Evolutionary conservation across 2,113 vertebrate genomes (phyloP), one percentile per base, ranked within the genome.

Genomic region (Ptychochromis oligacanthus): DNA sequence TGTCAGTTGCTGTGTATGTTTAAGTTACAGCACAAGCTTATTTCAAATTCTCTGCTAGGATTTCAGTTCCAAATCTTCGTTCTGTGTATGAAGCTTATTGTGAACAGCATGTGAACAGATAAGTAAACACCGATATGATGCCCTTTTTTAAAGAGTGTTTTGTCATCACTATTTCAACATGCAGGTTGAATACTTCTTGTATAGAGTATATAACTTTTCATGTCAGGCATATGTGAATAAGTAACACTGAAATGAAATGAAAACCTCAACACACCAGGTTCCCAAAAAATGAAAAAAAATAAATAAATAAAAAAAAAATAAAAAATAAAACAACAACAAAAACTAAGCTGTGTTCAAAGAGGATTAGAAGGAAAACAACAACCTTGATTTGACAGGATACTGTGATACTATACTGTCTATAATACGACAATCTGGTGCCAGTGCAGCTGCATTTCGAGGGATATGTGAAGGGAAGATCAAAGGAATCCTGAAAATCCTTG

Each of bases 401-500:
- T 13, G 43, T 34, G 38, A 62, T 26, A 17, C 46, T 18, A 1
- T 18, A 20, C 43, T 49, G 64, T 49, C 40, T 67, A 28, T 70
- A 70, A 49, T 5, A 72, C 46, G 11, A 34, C 38, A 58, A n/a
- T 72, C 34, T 61, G 18, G 62, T 1, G 10, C 58, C 62, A 55
- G 9, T 14, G 14, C 52, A 5, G 72, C 57, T 65, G 64, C 34
- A 0, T 67, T 76, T 75, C 4, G 4, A 67, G 57, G 22, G 49
- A 81, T 40, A 18, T 22, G 46, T 49, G 15, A 54, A 72, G 46
- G 17, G 14, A 28, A 26, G 59, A 86, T 85, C 72, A 75, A 58
- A 88, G 46, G 36, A 76, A 6, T 75, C 34, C n/a, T 75, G 20
- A 31, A 65, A 83, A 74, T 80, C 79, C 56, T 72, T 5, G 5